Evolutionary conservation across 2,888 invertebrate species (phyloP).

Genomic region (Pyrocoelia pectoralis): DNA sequence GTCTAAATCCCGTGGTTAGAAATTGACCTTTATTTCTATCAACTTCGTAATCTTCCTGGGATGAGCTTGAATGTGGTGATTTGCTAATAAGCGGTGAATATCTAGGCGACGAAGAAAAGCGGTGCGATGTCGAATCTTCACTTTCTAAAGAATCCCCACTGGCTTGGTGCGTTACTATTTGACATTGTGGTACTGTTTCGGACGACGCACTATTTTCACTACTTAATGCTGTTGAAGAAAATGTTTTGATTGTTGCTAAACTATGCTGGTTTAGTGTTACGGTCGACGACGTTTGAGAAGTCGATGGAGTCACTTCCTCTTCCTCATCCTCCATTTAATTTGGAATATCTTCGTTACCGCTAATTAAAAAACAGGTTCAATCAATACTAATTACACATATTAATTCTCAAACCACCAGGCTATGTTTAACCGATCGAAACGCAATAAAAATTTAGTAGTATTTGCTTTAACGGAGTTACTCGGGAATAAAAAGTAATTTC

Average conservation of each 20-base stretch:
- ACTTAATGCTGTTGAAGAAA: slow-evolving; percentile 39
- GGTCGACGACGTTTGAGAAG: slow-evolving; percentile 55
- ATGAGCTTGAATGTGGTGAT: slow-evolving; percentile 68
- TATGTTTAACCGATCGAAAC: slow-evolving; percentile 8
- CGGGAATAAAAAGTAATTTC: no score
- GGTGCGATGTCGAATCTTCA: slow-evolving; percentile 59
- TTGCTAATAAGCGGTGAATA: slow-evolving; percentile 55
- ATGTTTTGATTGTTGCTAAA: slow-evolving; percentile 45
- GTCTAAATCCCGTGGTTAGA: slow-evolving; percentile 62
- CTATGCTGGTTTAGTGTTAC: slow-evolving; percentile 55
- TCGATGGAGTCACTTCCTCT: slow-evolving; percentile 53
- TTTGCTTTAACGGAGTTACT: no score
- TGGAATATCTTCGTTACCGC: slow-evolving; percentile 15
- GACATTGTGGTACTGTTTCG: slow-evolving; percentile 55
- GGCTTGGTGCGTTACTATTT: slow-evolving; percentile 61
- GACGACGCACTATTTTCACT: slow-evolving; percentile 40
- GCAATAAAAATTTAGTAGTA: no score
- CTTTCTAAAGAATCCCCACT: slow-evolving; percentile 68
- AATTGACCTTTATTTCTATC: slow-evolving; percentile 65
- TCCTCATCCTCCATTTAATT: slow-evolving; percentile 55
- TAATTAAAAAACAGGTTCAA: slow-evolving; percentile 14
- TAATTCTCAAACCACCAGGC: slow-evolving; percentile 19
- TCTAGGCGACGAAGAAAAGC: slow-evolving; percentile 53
- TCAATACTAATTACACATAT: slow-evolving; percentile 1
- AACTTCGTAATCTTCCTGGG: slow-evolving; percentile 73